A percentile compares a stretch with the other conserved stretches of the same genome.
These are phyloP conservation scores for Lucilia cuprina DNA, from an alignment of 1,140 invertebrate species.

Conservation along the genomic window DNA sequence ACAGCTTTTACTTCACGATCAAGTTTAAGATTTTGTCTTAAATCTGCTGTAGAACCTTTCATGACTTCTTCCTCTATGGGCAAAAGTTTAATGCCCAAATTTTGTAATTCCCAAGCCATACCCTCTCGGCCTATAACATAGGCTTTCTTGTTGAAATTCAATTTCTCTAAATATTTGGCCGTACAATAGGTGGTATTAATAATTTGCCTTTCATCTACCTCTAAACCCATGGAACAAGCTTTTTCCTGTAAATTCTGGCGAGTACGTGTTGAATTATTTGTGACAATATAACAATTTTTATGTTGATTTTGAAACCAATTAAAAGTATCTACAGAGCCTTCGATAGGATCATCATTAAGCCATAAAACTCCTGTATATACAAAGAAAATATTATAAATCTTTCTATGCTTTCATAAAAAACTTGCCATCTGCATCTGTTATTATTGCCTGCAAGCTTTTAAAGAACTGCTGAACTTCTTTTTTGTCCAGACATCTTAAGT, in stretches of 20 bases:
- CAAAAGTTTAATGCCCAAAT: conserved; percentile 74
- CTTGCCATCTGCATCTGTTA: not conserved
- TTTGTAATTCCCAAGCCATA: conserved; percentile 81
- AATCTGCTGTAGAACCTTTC: conserved; percentile 50
- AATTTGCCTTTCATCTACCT: conserved; percentile 76
- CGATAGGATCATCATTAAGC: conserved; percentile 75
- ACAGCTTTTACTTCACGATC: conserved; percentile 88
- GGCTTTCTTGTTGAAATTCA: conserved; percentile 80
- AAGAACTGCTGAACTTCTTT: not conserved
- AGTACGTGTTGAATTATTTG: conserved; percentile 93
- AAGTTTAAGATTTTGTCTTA: conserved; percentile 63
- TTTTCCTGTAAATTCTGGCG: conserved; percentile 80
- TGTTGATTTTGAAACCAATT: conserved; percentile 75
- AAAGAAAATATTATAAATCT: not conserved
- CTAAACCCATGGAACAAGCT: conserved; percentile 78
- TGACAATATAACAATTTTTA: conserved; percentile 89
- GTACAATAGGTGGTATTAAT: conserved; percentile 84
- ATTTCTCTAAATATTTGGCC: conserved; percentile 79
- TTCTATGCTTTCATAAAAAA: not conserved
- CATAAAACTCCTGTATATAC: conserved; percentile 79
- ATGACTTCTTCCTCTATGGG: conserved; percentile 65
- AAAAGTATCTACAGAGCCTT: conserved; percentile 74
- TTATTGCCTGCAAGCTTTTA: not conserved
- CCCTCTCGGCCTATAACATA: conserved; percentile 86
- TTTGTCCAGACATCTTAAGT: not conserved